These are phyloP conservation scores for Trachops cirrhosus DNA, from an alignment of 2,797 vertebrate genomes.

Conservation along the genomic window DNA sequence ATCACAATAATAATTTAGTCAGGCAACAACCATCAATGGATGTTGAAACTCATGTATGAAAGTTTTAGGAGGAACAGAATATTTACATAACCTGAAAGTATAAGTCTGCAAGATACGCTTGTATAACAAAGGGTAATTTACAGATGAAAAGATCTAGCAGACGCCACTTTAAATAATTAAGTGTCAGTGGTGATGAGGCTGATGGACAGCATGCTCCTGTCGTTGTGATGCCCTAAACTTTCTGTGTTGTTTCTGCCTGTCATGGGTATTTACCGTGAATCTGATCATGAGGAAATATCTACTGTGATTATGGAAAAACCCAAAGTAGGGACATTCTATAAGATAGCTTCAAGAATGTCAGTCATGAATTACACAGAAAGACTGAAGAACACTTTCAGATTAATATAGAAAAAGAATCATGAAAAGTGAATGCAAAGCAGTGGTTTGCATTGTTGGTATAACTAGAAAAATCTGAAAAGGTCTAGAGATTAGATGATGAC, in stretches of 20 bases:
- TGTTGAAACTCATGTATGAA: not conserved
- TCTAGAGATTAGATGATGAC: not conserved
- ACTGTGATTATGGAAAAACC: not conserved
- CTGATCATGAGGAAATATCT: not conserved
- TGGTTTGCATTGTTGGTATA: not conserved
- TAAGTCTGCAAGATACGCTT: not conserved
- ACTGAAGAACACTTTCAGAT: not conserved
- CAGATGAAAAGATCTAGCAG: not conserved
- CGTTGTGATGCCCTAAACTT: accelerated
- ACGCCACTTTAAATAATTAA: not conserved
- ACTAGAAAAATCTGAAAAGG: not conserved
- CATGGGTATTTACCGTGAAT: not conserved
- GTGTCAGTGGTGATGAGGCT: not conserved
- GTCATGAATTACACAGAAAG: not conserved
- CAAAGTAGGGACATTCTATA: not conserved
- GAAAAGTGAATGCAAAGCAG: not conserved
- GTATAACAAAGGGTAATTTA: not conserved
- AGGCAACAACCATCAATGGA: not conserved
- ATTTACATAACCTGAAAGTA: not conserved
- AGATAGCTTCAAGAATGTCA: not conserved
- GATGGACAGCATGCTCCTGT: accelerated
- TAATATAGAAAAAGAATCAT: not conserved
- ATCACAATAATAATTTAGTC: not conserved
- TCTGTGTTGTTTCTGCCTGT: not conserved
- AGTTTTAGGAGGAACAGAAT: not conserved